Percentiles rank a stretch among this genome's conserved stretches.
phyloP scores from a whole-genome alignment of 2,797 vertebrate species.

The Pterois miles region DNA sequence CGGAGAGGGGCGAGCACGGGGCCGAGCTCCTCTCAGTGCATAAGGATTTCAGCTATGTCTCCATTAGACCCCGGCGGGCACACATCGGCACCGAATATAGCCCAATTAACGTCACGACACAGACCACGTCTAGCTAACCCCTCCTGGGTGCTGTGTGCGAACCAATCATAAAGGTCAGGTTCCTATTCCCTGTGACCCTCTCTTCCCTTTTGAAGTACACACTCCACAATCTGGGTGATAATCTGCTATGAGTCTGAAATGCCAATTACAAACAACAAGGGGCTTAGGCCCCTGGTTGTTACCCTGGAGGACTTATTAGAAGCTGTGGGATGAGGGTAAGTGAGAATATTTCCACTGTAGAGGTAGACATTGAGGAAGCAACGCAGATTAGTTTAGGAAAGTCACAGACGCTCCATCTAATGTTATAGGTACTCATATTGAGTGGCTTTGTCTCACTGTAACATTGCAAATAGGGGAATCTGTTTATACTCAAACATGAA shows the following conservation, averaged over 20 bases:
- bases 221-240: conserved; percentile 76
- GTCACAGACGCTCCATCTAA: conserved; percentile 5
- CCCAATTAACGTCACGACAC: conserved; percentile 80
- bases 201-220: conserved; percentile 75
- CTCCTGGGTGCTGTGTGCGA: conserved; percentile 66
- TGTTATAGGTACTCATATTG: neutral
- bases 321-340: conserved; percentile 29
- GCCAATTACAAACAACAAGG: conserved; percentile 78
- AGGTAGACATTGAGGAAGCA: conserved; percentile 47
- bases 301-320: conserved; percentile 55
- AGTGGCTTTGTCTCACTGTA: neutral
- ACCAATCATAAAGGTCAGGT: conserved; percentile 82
- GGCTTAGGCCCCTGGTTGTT: conserved; percentile 64
- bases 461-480: conserved; percentile 41
- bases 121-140: conserved; percentile 64
- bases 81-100: conserved; percentile 80
- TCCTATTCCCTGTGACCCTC: conserved; percentile 72
- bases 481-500: conserved; percentile 59
- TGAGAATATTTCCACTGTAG: conserved; percentile 48
- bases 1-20: conserved; percentile 38
- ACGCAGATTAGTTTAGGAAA: conserved; percentile 34
- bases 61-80: conserved; percentile 75
- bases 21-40: conserved; percentile 66
- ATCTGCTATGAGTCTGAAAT: conserved; percentile 81
- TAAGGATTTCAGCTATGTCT: conserved; percentile 84